Conservation (phyloP, 2,888 invertebrate genomes). For the Noctua pronuba region DNA sequence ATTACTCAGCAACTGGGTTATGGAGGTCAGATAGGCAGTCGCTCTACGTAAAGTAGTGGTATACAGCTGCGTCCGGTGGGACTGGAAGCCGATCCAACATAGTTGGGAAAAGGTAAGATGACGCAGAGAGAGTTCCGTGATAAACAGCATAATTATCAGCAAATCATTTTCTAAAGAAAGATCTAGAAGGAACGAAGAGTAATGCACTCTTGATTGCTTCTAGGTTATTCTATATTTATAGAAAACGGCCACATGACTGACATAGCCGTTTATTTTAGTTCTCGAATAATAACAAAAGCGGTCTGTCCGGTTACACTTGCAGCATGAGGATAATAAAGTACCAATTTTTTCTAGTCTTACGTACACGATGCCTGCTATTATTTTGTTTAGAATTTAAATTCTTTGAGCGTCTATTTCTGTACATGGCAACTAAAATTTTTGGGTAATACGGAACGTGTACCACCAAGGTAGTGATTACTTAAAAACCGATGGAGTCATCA, state of each 20-base stretch:
- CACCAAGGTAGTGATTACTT: too few species aligned
- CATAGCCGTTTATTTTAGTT: constrained; percentile 14
- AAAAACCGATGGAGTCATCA: too few species aligned
- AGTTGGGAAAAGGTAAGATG: not conserved
- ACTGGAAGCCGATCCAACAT: not conserved
- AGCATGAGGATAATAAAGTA: constrained; percentile 16
- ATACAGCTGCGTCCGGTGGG: not conserved
- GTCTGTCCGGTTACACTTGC: constrained; percentile 40
- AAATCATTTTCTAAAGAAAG: not conserved
- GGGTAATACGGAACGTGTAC: too few species aligned
- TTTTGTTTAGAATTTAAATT: constrained; percentile 12
- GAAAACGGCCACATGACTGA: constrained; percentile 20
- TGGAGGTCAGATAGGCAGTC: not conserved
- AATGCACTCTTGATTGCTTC: not conserved
- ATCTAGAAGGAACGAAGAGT: not conserved
- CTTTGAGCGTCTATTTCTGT: not conserved
- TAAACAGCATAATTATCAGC: not conserved
- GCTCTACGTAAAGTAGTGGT: not conserved
- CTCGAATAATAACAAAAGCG: constrained; percentile 32
- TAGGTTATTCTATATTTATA: constrained; percentile 13
- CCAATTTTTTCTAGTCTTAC: constrained; percentile 12
- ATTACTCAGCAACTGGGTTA: too few species aligned
- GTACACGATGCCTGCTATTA: not conserved
- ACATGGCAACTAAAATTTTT: not conserved
- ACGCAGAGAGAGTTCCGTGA: not conserved